These are phyloP conservation scores for Nothoprocta perdicaria DNA, from an alignment of 2,113 vertebrate species.

Conservation along the genomic window DNA sequence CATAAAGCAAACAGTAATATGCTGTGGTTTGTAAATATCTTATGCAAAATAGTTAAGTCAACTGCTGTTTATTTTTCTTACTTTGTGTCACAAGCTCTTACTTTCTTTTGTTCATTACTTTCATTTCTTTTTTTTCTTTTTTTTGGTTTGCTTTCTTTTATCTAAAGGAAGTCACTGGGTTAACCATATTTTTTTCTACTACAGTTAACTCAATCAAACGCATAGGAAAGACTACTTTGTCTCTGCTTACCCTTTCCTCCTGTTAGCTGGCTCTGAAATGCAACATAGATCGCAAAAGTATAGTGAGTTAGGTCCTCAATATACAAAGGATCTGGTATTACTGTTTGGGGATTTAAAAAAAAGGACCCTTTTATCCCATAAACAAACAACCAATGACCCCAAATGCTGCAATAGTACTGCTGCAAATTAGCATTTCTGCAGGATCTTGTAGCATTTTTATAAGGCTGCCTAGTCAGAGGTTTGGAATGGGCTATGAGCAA, in stretches of 20 bases:
- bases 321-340: not conserved
- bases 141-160: slow-evolving; percentile 27
- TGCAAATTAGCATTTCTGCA: slow-evolving; percentile 28
- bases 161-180: slow-evolving; percentile 50
- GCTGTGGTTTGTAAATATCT: slow-evolving; percentile 84
- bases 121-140: slow-evolving; percentile 29
- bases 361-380: slow-evolving; percentile 1
- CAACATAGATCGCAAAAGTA: not conserved
- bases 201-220: slow-evolving; percentile 35
- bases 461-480: slow-evolving; percentile 17
- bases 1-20: slow-evolving; percentile 79
- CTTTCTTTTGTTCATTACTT: slow-evolving; percentile 57
- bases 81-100: slow-evolving; percentile 75
- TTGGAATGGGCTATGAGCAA: not conserved
- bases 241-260: not conserved
- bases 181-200: slow-evolving; percentile 46
- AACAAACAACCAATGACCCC: slow-evolving; percentile 49
- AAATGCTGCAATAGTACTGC: slow-evolving; percentile 39
- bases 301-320: not conserved
- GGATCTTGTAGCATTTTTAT: slow-evolving; percentile 7
- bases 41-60: slow-evolving; percentile 82
- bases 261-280: slow-evolving; percentile 15
- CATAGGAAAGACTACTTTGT: not conserved
- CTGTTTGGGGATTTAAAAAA: not conserved
- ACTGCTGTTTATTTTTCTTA: slow-evolving; percentile 78